Evolutionary conservation across 2,888 invertebrate species (phyloP).

Genomic region (Miltochrista miniata): DNA sequence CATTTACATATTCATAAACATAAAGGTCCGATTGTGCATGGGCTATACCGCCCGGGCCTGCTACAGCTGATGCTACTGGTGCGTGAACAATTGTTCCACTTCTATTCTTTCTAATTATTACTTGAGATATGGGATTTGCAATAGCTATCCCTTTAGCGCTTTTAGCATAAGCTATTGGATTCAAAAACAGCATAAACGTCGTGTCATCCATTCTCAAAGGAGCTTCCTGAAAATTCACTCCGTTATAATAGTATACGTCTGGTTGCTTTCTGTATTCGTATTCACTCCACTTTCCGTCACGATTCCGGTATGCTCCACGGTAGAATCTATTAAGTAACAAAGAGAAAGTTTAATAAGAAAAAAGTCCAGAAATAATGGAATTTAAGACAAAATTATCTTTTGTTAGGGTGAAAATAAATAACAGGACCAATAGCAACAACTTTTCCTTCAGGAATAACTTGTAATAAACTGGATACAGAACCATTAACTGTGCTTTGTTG

Average conservation of each 20-base stretch:
- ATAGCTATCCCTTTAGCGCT: constrained; percentile 87
- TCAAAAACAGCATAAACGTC: constrained; percentile 68
- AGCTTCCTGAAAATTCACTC: constrained; percentile 53
- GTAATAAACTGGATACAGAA: constrained; percentile 64
- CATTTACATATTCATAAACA: constrained; percentile 68
- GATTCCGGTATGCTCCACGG: constrained; percentile 43
- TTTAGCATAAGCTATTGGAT: constrained; percentile 86
- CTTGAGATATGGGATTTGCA: constrained; percentile 87
- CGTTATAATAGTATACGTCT: constrained; percentile 62
- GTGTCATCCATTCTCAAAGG: constrained; percentile 42
- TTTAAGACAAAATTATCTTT: constrained; percentile 48
- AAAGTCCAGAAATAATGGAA: constrained; percentile 27
- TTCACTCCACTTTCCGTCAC: constrained; percentile 41
- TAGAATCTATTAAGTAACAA: constrained; percentile 69
- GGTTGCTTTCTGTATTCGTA: constrained; percentile 33
- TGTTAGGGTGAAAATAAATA: constrained; percentile 85
- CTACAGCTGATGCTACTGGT: constrained; percentile 88
- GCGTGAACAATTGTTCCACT: constrained; percentile 86
- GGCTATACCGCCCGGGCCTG: constrained; percentile 89
- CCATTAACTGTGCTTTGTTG: constrained; percentile 59
- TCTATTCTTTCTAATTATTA: constrained; percentile 84
- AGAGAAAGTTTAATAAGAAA: constrained; percentile 45
- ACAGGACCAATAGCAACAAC: constrained; percentile 89
- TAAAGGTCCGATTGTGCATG: constrained; percentile 90
- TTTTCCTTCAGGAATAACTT: constrained; percentile 85